Base-by-base conservation (phyloP, 1,140 invertebrate species). In the Drosophila nebulosa region DNA sequence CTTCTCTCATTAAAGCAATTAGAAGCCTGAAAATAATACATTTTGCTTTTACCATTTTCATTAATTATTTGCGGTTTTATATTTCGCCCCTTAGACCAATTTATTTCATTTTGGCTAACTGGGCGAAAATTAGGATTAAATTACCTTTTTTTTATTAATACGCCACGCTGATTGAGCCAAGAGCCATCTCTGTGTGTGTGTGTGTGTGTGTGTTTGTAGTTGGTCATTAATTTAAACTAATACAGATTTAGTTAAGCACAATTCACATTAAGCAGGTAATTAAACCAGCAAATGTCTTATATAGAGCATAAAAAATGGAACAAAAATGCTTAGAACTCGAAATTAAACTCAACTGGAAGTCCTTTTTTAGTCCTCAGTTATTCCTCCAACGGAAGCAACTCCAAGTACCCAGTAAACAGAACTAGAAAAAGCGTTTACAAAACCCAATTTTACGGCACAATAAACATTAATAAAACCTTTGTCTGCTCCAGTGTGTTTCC, bases 381-480 rank as follows among this genome's bases (percentile, higher is more conserved):
- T 18, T 21, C 16, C 39, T 46, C 6, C 16, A 46, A 46, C 16
- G 39, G 39, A 46, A 46, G 39, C 39, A 46, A 46, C 16, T 46
- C 16, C 16, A 18, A 21, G 39, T 10, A 21, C 10, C 2, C 39
- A 42, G 14, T 21, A 56, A 32, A 27, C 9, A 42, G 50, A 66
- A 55, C 12, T 6, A 42, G 1, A 51, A 59, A 59, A 39, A 32
- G 30, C 32, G 12, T 52, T 30, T 24, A 39, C 4, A 63, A 24
- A 61, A 71, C 63, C 56, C 64, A 68, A 65, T 75, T 78, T 78
- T 52, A 71, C 27, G 60, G 35, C 51, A 78, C 75, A 78, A 61
- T 75, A 62, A 75, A 74, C 55, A 39, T 64, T 69, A 77, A 77
- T 62, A 70, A 69, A 58, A 39, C 55, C 32, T 26, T 32, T 27